Percentiles rank a stretch among this genome's conserved stretches.
Evolutionary conservation across 2,113 vertebrate genomes (phyloP).

Genomic region (Choloepus hoffmanni): DNA sequence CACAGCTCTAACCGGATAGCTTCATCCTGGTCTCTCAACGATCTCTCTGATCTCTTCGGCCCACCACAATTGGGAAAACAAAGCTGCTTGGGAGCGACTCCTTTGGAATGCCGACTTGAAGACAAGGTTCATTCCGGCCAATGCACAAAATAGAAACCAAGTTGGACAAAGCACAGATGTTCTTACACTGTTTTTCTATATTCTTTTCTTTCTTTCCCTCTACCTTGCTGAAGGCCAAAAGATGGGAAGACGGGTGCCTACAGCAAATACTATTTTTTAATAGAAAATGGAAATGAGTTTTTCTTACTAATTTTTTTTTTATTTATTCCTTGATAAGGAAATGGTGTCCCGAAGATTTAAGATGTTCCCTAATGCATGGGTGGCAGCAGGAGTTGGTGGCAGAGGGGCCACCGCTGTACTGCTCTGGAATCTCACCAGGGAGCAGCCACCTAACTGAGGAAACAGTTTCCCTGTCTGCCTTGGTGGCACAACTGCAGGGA

Average conservation of each 20-base stretch:
- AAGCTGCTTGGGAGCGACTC: background rate
- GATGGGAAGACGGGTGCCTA: background rate
- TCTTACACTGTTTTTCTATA: constrained; percentile 44
- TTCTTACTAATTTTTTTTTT: constrained; percentile 81
- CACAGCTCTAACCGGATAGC: background rate
- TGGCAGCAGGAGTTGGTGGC: background rate
- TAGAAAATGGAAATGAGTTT: constrained; percentile 74
- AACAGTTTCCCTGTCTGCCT: constrained; percentile 30
- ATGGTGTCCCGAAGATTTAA: constrained; percentile 70
- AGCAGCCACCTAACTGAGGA: background rate
- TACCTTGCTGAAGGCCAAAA: constrained; percentile 54
- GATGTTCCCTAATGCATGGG: constrained; percentile 55
- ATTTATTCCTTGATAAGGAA: constrained; percentile 86
- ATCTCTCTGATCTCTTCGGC: background rate
- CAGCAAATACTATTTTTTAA: constrained; percentile 68
- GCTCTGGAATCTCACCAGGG: constrained; percentile 47
- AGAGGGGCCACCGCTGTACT: background rate
- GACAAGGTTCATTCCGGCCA: constrained; percentile 57
- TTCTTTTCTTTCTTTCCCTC: constrained; percentile 52
- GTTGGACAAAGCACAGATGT: background rate
- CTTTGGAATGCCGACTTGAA: background rate
- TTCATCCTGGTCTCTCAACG: background rate
- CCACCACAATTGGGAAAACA: background rate
- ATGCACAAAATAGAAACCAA: background rate
- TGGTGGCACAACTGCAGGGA: constrained; percentile 54